Base-by-base conservation (phyloP, 2,797 vertebrate species). In the Poecile montanus region DNA sequence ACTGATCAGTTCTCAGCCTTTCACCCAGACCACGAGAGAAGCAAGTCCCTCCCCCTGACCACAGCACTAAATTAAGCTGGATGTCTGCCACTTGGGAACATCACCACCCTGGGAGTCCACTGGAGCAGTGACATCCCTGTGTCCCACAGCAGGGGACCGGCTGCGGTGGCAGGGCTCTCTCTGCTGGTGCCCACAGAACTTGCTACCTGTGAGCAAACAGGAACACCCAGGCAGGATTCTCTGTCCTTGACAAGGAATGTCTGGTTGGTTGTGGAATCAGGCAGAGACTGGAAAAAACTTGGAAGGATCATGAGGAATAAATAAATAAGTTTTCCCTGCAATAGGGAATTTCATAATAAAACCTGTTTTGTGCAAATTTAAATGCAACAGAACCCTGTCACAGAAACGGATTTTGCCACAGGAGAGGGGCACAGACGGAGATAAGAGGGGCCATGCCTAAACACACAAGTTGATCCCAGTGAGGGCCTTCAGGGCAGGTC, bases 341-440 rank as follows among this genome's bases (percentile, higher is more conserved):
- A 10, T 1, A 84, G 85, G 85, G 77, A 68, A 67, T 81, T 81
- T 82, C 27, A 21, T 67, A 56, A 76, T 22, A 85, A 93, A 78
- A 70, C 36, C 71, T 91, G 94, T 47, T 85, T 88, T 94, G 91
- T 96, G 95, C 95, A 94, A 97, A 90, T 79, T 79, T 88, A 56
- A 93, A 91, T 71, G 70, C 76, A 91, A 91, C 83, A 42, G 88
- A 85, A 94, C 70, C 82, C 88, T 94, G 89, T 73, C 2, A 8
- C 21, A 50, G 60, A 47, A 88, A 86, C 0, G 1, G 82, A 86
- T 86, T 88, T 93, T 94, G 85, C 79, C 91, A 82, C 63, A 84
- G 74, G 77, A 86, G 53, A 61, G 38, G 74, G 36, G 77, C 80
- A 76, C 0, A 85, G 89, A 96, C 74, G 71, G 96, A 94, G 80